Percentiles rank a stretch among this genome's conserved stretches.
These are phyloP conservation scores for Columba guinea DNA, from an alignment of 2,797 vertebrate species.

Conservation along the genomic window DNA sequence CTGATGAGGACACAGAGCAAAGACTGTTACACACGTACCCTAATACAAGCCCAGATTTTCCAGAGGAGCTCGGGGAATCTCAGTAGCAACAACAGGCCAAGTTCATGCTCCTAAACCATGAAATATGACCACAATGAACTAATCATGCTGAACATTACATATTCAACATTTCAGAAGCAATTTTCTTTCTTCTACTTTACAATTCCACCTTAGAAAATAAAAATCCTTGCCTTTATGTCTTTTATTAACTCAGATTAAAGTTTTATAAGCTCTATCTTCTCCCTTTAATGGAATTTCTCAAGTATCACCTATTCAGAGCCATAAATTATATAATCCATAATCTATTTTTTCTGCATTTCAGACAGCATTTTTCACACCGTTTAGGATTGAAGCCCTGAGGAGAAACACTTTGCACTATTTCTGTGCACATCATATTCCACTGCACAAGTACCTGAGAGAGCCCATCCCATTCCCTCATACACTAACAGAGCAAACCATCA, in stretches of 20 bases:
- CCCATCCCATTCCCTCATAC: not conserved
- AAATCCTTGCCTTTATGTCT: not conserved
- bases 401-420: not conserved
- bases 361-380: not conserved
- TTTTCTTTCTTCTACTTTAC: not conserved
- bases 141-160: not conserved
- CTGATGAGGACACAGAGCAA: not conserved
- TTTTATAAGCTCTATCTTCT: not conserved
- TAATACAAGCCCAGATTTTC: not conserved
- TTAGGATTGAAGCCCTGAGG: no score
- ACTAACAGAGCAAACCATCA: not conserved
- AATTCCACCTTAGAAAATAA: not conserved
- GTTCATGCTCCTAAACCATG: not conserved
- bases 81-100: not conserved
- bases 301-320: not conserved
- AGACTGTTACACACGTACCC: not conserved
- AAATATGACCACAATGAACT: not conserved
- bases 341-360: not conserved
- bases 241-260: not conserved
- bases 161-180: not conserved
- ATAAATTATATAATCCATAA: not conserved
- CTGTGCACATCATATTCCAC: accelerated
- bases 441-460: not conserved
- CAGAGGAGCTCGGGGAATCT: not conserved
- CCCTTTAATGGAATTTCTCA: not conserved